phyloP scores from a whole-genome alignment of 1,140 invertebrate genomes.

The Drosophila littoralis region DNA sequence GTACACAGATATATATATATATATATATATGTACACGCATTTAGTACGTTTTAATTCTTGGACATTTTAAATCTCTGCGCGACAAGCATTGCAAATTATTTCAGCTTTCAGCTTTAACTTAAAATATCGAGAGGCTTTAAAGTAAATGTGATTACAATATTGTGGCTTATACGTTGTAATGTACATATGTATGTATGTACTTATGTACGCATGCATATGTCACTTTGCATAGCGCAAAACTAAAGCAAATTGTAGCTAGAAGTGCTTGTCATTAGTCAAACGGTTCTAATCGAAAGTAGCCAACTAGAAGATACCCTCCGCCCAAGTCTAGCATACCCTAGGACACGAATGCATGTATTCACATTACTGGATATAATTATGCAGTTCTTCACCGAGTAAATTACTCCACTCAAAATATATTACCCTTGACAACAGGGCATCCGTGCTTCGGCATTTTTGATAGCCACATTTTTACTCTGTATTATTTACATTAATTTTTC shows the following conservation, averaged over 20 bases:
- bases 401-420: not conserved
- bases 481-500: constrained; percentile 9
- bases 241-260: too few species aligned
- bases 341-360: too few species aligned
- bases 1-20: not conserved
- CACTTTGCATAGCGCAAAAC: too few species aligned
- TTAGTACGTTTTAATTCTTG: constrained; percentile 3
- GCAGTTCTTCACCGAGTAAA: too few species aligned
- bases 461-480: not conserved
- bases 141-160: not conserved
- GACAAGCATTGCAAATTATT: constrained; percentile 10
- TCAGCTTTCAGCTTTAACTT: not conserved
- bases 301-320: too few species aligned
- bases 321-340: too few species aligned
- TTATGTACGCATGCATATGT: not conserved
- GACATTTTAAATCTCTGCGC: constrained; percentile 9
- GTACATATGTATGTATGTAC: not conserved
- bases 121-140: not conserved
- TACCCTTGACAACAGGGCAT: not conserved
- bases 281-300: too few species aligned
- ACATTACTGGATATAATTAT: too few species aligned
- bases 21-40: not conserved
- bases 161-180: not conserved
- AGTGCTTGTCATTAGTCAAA: too few species aligned
- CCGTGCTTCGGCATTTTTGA: not conserved